Base-by-base conservation (phyloP, 92 coral and sea anemone species). In the Phenganax marumi region DNA sequence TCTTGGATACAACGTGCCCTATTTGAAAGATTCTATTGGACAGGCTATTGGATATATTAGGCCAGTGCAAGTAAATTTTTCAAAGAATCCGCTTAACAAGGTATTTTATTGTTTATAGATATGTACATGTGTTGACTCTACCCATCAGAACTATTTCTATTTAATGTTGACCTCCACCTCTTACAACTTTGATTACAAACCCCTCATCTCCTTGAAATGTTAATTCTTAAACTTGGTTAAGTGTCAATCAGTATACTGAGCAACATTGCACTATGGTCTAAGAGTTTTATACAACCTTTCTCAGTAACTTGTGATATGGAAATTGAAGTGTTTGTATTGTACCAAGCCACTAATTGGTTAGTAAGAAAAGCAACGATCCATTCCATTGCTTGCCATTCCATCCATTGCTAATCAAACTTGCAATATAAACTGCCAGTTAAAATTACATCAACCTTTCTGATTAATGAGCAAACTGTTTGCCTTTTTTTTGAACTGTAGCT, bases 41-140 rank as follows among this genome's bases (percentile, higher is more conserved):
- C 89, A 86, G 82, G 86, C 89, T 50, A 81, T 86, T 14, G 73
- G 65, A 24, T 86, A 86, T 68, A 50, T 73, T 23, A 81, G 89
- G 65, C 86, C 86, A 57, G 53, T 86, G 10, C 89, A 81, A 47
- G 47, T 39, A 63, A 24, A 68, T 85, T 60, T 86, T 7, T 81
- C 73, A 47, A 51, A 73, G 47, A n/a, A 25, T 8, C 63, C 71
- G 57, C 57, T 64, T 70, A 50, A 57, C 25, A 51, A 69, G 80
- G 88, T 76, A 76, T 62, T 62, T 18, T 62, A 62, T 62, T 62
- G 68, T 62, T 19, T 62, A 18, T 56, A n/a, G n/a, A n/a, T n/a
- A 23, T 62, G 8, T 62, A 23, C 43, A 12, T 62, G 68, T 8
- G 18, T 12, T 18, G 22, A 19, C 0, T 62, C 0, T 18, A 62